These are phyloP conservation scores for Tyrannus savana DNA, from an alignment of 2,113 vertebrate genomes.

Conservation along the genomic window DNA sequence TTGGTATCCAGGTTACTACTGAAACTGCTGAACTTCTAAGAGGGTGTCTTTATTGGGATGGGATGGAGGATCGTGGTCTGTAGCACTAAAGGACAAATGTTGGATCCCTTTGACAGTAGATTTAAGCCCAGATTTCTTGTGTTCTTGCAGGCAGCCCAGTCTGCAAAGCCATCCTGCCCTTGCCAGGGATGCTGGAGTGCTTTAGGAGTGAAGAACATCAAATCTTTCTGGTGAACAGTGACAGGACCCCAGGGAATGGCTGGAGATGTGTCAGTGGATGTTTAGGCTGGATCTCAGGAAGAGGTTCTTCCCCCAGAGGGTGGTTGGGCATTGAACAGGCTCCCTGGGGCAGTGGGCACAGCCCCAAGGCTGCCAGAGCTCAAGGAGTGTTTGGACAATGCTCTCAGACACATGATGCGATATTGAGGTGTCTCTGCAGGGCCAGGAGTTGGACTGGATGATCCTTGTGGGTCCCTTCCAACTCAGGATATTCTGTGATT, in stretches of 20 bases:
- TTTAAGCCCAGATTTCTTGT: neutral
- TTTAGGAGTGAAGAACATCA: neutral
- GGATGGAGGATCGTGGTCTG: neutral
- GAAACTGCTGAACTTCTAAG: neutral
- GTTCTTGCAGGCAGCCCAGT: neutral
- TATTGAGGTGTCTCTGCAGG: neutral
- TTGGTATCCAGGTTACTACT: neutral
- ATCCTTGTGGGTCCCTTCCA: neutral
- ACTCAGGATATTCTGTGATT: neutral
- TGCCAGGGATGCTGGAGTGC: neutral
- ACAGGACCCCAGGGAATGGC: neutral
- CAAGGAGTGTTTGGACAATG: neutral
- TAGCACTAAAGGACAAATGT: rapidly evolving
- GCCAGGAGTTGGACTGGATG: neutral
- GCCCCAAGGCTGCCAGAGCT: neutral
- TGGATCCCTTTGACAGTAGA: neutral
- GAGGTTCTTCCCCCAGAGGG: too few relatives aligned
- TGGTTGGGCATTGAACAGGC: neutral
- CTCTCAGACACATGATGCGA: neutral
- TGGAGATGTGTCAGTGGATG: neutral
- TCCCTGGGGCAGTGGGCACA: neutral
- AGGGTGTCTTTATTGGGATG: too few relatives aligned
- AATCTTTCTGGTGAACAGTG: neutral
- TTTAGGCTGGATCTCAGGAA: neutral
- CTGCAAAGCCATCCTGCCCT: neutral